Percentiles rank a stretch among this genome's conserved stretches.
phyloP scores from a whole-genome alignment of 2,888 invertebrate species.

The Osedax fenrisi region DNA sequence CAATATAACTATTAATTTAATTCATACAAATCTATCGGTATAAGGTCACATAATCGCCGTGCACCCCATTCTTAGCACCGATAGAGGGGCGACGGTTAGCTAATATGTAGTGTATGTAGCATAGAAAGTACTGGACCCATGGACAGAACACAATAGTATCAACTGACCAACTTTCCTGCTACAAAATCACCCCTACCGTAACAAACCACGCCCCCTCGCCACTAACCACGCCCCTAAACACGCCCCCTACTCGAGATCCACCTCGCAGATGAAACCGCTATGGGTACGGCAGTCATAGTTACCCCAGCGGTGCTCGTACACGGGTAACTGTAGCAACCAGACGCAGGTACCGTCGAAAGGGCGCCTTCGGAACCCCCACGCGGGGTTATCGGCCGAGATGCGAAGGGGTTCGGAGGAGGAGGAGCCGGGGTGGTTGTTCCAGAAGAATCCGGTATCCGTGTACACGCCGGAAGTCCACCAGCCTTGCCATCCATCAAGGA shows the following conservation, averaged over 20 bases:
- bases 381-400: conserved; percentile 21
- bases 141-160: too few species aligned
- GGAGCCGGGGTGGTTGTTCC: conserved; percentile 26
- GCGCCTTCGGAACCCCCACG: conserved; percentile 34
- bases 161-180: too few species aligned
- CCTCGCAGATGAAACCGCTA: conserved; percentile 35
- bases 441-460: conserved; percentile 22
- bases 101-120: too few species aligned
- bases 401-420: conserved; percentile 27
- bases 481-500: conserved; percentile 37
- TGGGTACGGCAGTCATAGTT: conserved; percentile 35
- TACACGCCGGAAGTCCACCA: conserved; percentile 36
- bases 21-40: too few species aligned
- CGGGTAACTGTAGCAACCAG: conserved; percentile 35
- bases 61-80: too few species aligned
- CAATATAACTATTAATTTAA: too few species aligned
- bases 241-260: conserved; percentile 9
- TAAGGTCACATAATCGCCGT: too few species aligned
- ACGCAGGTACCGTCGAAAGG: conserved; percentile 33
- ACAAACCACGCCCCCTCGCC: too few species aligned
- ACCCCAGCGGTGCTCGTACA: conserved; percentile 35
- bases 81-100: too few species aligned
- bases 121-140: too few species aligned
- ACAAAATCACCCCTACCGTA: too few species aligned
- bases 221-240: too few species aligned